These are phyloP conservation scores for Syngnathus scovelli DNA, from an alignment of 2,113 vertebrate species.

Conservation along the genomic window DNA sequence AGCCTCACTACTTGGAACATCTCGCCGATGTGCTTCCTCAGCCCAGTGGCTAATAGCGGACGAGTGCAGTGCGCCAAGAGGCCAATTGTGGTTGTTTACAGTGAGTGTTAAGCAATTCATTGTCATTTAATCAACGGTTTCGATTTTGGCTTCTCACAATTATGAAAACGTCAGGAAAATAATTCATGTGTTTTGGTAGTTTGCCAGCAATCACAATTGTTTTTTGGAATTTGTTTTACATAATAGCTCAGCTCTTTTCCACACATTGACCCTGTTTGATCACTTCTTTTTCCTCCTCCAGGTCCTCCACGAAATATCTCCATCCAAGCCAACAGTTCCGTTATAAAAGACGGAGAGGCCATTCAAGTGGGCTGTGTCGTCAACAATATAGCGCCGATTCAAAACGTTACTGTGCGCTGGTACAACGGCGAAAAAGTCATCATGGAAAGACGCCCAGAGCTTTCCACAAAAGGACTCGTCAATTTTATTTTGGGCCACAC, in stretches of 20 bases:
- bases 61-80: rapidly evolving
- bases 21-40: neutral
- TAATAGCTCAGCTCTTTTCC: no score
- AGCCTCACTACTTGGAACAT: conserved; percentile 8
- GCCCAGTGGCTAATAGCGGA: rapidly evolving
- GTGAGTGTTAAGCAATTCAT: conserved; percentile 39
- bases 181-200: no score
- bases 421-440: conserved; percentile 8
- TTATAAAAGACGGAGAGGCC: neutral
- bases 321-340: conserved; percentile 21
- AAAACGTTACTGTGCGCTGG: conserved; percentile 38
- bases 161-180: no score
- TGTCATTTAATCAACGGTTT: no score
- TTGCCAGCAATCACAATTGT: no score
- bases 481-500: neutral
- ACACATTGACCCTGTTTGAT: neutral
- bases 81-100: conserved; percentile 39
- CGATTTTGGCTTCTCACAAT: no score
- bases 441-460: neutral
- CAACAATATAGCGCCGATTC: conserved; percentile 17
- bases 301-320: conserved; percentile 49
- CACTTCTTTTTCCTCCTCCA: conserved; percentile 24
- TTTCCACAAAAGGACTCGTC: neutral
- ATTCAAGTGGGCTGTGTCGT: conserved; percentile 51
- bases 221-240: no score